Base-by-base conservation (phyloP, 2,888 invertebrate species). In the Cheilosia scutellata region DNA sequence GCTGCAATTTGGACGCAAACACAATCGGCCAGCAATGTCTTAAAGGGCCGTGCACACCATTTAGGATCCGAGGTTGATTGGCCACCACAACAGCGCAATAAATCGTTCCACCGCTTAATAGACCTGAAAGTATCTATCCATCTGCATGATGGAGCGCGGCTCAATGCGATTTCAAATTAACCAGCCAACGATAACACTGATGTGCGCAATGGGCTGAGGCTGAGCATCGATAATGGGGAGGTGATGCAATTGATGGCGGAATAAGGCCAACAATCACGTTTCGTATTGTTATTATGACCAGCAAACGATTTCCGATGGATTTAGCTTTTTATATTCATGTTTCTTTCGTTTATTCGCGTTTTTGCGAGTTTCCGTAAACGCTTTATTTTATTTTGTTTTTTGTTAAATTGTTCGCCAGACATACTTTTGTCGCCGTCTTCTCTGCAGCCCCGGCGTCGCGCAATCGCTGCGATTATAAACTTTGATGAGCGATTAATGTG, bases 251-350 rank as follows among this genome's bases (percentile, higher is more conserved):
- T 86, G 80, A 51, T 47, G 68, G 49, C 62, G 70, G 86, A 86
- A 86, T 86, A 72, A 86, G 72, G 72, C 86, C 62, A 77, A 53
- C 72, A 68, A 86, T 86, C 86, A 86, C 86, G 86, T 86, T 86
- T 86, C 82, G 62, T 86, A 86, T 86, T 86, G 63, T 86, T 80
- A 86, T 86, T 86, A 82, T 51, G 86, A 51, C 72, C 72, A 51
- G 77, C 86, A 86, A 86, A 86, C 86, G 86, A 86, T 86, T 86
- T 86, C 86, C 86, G 86, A 86, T 86, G 86, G 82, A 76, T 68
- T 71, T 44, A 65, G 57, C 62, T 71, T 79, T 79, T 84, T 65
- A 47, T 68, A 29, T 78, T 70, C 44, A n/a, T 20, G 53, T 63
- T 53, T 44, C 68, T 68, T 51, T 72, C 72, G 68, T 16, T 57